Conservation (phyloP, 1,140 invertebrate genomes). For the Bilobella aurantiaca region DNA sequence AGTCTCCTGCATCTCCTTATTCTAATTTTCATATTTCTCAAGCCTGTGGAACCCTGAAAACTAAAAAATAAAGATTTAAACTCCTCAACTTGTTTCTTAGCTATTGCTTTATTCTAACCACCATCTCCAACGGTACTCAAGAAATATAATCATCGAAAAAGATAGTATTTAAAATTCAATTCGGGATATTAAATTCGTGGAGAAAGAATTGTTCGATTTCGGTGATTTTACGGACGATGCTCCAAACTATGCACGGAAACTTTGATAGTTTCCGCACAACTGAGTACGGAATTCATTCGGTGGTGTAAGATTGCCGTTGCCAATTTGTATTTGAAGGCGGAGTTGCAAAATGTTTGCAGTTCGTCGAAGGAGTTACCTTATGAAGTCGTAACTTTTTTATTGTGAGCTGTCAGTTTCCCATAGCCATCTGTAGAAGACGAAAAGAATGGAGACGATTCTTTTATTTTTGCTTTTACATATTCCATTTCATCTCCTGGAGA, state of each 20-base stretch:
- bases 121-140: too few species aligned
- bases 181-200: too few species aligned
- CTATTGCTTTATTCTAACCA: too few species aligned
- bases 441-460: slow-evolving; percentile 28
- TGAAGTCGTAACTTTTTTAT: slow-evolving; percentile 1
- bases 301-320: too few species aligned
- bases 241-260: too few species aligned
- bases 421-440: slow-evolving; percentile 21
- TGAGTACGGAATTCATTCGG: too few species aligned
- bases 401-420: not conserved
- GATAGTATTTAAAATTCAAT: too few species aligned
- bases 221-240: too few species aligned
- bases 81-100: not conserved
- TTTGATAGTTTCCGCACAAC: too few species aligned
- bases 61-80: not conserved
- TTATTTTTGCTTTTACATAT: slow-evolving; percentile 7
- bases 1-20: too few species aligned
- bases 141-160: too few species aligned
- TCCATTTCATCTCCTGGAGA: slow-evolving; percentile 6
- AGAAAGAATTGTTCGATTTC: too few species aligned
- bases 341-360: not conserved
- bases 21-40: not conserved
- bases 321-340: not conserved
- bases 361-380: not conserved
- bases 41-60: not conserved